These are phyloP conservation scores for Hybos culiciformis DNA, from an alignment of 2,888 invertebrate genomes.

Conservation along the genomic window DNA sequence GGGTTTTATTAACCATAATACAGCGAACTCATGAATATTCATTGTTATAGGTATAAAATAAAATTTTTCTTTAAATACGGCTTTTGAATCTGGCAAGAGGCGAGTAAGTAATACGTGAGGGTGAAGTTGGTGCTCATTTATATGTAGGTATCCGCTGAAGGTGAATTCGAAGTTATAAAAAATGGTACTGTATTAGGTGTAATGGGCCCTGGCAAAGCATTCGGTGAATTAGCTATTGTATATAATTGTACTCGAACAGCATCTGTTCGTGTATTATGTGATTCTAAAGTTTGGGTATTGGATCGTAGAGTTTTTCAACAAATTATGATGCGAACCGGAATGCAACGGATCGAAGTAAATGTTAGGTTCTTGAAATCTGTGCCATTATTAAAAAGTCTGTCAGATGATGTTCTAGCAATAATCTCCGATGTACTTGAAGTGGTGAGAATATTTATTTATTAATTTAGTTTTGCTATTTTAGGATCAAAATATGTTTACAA, in stretches of 20 bases:
- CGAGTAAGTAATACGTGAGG: conserved; percentile 63
- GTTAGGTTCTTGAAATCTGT: conserved; percentile 73
- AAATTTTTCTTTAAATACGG: no score
- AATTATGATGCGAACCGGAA: conserved; percentile 78
- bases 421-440: conserved; percentile 81
- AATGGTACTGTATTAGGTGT: conserved; percentile 61
- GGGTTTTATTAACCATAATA: no score
- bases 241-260: conserved; percentile 89
- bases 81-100: conserved; percentile 51
- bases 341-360: conserved; percentile 74
- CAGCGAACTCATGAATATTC: no score
- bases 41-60: no score
- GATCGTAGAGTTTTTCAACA: conserved; percentile 79
- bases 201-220: conserved; percentile 69
- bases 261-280: conserved; percentile 60
- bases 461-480: no score
- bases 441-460: no score
- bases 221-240: conserved; percentile 87
- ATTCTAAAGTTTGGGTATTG: conserved; percentile 77
- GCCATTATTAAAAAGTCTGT: conserved; percentile 59
- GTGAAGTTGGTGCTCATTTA: conserved; percentile 69
- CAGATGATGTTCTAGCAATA: conserved; percentile 57
- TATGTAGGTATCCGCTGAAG: conserved; percentile 78
- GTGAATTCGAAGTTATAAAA: conserved; percentile 76
- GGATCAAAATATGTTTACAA: no score